These are phyloP conservation scores for Abrostola triplasia DNA, from an alignment of 2,888 invertebrate species.

Conservation along the genomic window DNA sequence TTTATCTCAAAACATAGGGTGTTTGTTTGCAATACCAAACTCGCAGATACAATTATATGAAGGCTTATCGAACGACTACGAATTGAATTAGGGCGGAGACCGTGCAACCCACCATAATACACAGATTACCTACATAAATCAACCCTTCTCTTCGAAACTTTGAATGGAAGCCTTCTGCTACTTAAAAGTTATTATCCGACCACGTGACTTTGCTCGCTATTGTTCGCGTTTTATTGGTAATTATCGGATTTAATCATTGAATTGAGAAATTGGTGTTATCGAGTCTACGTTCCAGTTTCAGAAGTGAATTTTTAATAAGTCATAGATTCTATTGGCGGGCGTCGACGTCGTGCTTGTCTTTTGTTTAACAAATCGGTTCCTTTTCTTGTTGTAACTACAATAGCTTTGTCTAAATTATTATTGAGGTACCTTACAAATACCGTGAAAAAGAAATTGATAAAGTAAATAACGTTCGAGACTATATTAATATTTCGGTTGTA, in stretches of 20 bases:
- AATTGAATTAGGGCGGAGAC: conserved; percentile 56
- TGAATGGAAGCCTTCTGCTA: conserved; percentile 52
- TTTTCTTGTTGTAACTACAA: too few species aligned
- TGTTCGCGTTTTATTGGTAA: conserved; percentile 37
- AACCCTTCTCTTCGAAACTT: conserved; percentile 62
- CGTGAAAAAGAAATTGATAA: too few species aligned
- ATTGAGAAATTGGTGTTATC: neutral
- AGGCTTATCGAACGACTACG: conserved; percentile 50
- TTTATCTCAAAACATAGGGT: conserved; percentile 27
- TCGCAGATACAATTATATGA: conserved; percentile 47
- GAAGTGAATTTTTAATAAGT: neutral
- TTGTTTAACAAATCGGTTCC: neutral
- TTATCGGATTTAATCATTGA: conserved; percentile 26
- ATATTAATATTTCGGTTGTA: too few species aligned
- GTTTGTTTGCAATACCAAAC: conserved; percentile 42
- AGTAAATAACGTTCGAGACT: too few species aligned
- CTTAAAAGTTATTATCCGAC: conserved; percentile 53
- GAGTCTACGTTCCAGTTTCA: neutral
- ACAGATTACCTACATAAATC: conserved; percentile 70
- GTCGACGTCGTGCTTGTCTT: neutral
- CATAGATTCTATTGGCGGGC: too few species aligned
- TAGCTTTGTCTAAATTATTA: too few species aligned
- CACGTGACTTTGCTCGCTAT: conserved; percentile 33
- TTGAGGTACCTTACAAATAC: too few species aligned
- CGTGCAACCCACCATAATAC: conserved; percentile 61